phyloP scores from a whole-genome alignment of 2,888 invertebrate genomes.

The Diploptera punctata region DNA sequence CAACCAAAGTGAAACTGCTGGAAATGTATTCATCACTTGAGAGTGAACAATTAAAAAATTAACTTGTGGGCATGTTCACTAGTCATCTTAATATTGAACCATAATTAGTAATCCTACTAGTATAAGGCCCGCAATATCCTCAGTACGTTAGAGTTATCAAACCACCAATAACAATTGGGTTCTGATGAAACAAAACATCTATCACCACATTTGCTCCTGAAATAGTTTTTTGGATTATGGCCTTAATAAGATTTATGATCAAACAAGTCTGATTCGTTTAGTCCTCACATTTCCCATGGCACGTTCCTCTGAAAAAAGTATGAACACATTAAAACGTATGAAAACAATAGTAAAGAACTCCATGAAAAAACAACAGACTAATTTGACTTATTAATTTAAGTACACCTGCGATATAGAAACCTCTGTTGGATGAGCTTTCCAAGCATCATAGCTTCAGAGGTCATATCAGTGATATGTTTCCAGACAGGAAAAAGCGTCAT shows the following conservation, averaged over 20 bases:
- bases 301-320: background rate
- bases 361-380: background rate
- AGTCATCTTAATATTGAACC: too few relatives aligned
- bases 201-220: background rate
- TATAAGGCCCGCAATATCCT: too few relatives aligned
- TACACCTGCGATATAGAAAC: background rate
- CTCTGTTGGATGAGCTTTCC: background rate
- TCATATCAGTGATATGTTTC: too few relatives aligned
- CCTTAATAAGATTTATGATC: background rate
- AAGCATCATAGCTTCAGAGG: too few relatives aligned
- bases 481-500: too few relatives aligned
- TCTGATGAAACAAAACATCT: background rate
- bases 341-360: constrained; percentile 1
- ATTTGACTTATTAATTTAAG: too few relatives aligned
- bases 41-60: background rate
- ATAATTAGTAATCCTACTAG: too few relatives aligned
- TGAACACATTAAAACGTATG: constrained; percentile 6
- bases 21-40: constrained; percentile 5
- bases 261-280: background rate
- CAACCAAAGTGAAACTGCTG: background rate
- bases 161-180: too few relatives aligned
- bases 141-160: too few relatives aligned
- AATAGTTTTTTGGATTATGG: constrained; percentile 6
- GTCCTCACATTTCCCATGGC: background rate
- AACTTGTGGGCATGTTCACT: background rate